Evolutionary conservation across 2,888 invertebrate species (phyloP).

Genomic region (Drosophila meridiana): DNA sequence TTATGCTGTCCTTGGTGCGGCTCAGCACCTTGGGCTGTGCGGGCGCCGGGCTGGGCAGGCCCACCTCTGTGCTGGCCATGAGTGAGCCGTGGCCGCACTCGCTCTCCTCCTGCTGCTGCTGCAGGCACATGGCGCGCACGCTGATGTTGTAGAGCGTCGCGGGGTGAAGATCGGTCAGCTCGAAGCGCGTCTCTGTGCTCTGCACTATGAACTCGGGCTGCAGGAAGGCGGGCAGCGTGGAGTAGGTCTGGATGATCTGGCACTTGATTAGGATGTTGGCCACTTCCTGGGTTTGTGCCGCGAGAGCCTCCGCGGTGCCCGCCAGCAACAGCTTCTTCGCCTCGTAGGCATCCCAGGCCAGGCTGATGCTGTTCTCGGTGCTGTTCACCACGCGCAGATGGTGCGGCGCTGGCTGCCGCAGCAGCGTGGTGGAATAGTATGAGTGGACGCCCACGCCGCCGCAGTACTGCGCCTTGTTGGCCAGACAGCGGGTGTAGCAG

Average conservation of each 20-base stretch:
- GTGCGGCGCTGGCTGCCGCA: constrained; percentile 86
- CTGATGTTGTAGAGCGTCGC: constrained; percentile 91
- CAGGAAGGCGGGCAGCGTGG: constrained; percentile 86
- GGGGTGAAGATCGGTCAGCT: constrained; percentile 89
- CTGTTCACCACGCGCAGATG: constrained; percentile 87
- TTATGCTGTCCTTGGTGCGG: constrained; percentile 88
- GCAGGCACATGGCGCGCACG: constrained; percentile 88
- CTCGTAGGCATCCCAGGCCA: constrained; percentile 88
- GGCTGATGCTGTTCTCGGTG: constrained; percentile 88
- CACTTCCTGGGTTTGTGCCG: constrained; percentile 81
- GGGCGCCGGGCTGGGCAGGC: constrained; percentile 90
- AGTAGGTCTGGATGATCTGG: constrained; percentile 87
- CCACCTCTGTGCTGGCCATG: constrained; percentile 90
- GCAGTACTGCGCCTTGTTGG: constrained; percentile 88
- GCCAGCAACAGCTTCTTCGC: constrained; percentile 80
- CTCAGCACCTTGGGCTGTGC: constrained; percentile 88
- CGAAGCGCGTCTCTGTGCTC: constrained; percentile 87
- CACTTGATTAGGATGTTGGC: constrained; percentile 87
- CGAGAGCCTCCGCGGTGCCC: constrained; percentile 50
- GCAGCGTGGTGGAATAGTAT: constrained; percentile 86
- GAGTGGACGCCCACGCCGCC: constrained; percentile 89
- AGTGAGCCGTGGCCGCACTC: constrained; percentile 87
- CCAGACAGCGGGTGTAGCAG: constrained; percentile 87
- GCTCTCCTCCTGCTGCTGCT: constrained; percentile 7
- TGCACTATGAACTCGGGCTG: constrained; percentile 87